phyloP scores from a whole-genome alignment of 2,113 vertebrate species.

The Psilopogon haemacephalus region DNA sequence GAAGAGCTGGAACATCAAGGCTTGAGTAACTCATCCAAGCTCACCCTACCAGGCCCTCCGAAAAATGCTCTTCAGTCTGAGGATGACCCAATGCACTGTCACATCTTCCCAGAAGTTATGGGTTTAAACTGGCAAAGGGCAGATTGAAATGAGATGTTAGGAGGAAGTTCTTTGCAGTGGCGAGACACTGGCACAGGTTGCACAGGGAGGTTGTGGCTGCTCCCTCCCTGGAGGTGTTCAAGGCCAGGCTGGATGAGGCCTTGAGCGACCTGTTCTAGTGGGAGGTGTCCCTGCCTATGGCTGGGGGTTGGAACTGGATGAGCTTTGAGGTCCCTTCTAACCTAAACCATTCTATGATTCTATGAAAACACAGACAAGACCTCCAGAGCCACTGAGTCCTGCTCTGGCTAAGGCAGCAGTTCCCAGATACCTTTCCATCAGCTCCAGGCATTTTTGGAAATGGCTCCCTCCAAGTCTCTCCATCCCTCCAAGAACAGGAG shows the following conservation, averaged over 20 bases:
- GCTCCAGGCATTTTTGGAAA: not conserved
- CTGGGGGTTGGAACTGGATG: no score
- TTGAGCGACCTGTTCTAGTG: no score
- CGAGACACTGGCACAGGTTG: no score
- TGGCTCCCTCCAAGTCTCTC: not conserved
- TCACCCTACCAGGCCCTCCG: not conserved
- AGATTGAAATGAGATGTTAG: no score
- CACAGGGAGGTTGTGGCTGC: no score
- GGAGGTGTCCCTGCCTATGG: no score
- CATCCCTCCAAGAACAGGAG: not conserved
- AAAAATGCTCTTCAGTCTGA: not conserved
- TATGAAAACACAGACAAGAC: accelerated
- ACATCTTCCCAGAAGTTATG: not conserved
- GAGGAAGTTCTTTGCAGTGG: no score
- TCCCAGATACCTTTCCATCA: not conserved
- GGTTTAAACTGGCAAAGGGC: no score
- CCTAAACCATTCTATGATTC: no score
- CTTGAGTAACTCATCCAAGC: not conserved
- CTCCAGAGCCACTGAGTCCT: not conserved
- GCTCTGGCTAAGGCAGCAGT: not conserved
- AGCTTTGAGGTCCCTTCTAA: no score
- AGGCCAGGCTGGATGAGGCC: no score
- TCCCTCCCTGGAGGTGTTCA: no score
- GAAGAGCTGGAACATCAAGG: not conserved
- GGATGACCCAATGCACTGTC: not conserved